phyloP scores from a whole-genome alignment of 2,113 vertebrate genomes.

The Gnathonemus longibarbis region DNA sequence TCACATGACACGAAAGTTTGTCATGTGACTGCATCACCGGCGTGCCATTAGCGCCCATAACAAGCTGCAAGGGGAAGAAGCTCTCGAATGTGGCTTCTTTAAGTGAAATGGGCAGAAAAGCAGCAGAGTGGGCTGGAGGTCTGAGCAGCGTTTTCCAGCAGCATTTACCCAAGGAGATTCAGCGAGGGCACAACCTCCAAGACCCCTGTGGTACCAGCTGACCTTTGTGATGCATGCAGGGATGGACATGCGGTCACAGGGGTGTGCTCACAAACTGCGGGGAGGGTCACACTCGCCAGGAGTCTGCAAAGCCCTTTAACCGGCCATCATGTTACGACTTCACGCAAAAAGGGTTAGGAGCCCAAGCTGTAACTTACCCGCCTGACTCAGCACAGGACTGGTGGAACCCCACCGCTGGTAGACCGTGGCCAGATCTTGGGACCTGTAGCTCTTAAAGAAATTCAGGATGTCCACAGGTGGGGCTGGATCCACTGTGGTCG shows the following conservation, averaged over 20 bases:
- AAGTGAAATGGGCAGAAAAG: not conserved
- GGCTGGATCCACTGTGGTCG: slow-evolving; percentile 57
- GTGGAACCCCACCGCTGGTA: slow-evolving; percentile 75
- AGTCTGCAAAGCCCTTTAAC: not conserved
- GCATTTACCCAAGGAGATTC: not conserved
- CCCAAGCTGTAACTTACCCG: slow-evolving; percentile 61
- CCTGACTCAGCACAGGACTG: slow-evolving; percentile 67
- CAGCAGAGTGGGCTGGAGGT: not conserved
- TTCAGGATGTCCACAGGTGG: slow-evolving; percentile 70
- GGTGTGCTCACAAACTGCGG: not conserved
- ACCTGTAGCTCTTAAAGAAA: slow-evolving; percentile 83
- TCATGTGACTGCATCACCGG: not conserved
- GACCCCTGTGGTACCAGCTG: not conserved
- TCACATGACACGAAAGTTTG: not conserved
- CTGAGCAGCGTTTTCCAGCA: not conserved
- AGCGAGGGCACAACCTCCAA: not conserved
- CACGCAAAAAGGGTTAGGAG: not conserved
- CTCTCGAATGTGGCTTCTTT: not conserved
- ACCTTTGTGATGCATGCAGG: not conserved
- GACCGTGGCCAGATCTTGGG: slow-evolving; percentile 76
- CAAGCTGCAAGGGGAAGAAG: not conserved
- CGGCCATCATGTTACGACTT: not conserved
- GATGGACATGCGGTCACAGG: not conserved
- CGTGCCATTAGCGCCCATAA: not conserved
- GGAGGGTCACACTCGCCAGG: not conserved